Evolutionary conservation across 2,888 invertebrate species (phyloP), one percentile per base, ranked within the genome.

Genomic region (Lysandra coridon): DNA sequence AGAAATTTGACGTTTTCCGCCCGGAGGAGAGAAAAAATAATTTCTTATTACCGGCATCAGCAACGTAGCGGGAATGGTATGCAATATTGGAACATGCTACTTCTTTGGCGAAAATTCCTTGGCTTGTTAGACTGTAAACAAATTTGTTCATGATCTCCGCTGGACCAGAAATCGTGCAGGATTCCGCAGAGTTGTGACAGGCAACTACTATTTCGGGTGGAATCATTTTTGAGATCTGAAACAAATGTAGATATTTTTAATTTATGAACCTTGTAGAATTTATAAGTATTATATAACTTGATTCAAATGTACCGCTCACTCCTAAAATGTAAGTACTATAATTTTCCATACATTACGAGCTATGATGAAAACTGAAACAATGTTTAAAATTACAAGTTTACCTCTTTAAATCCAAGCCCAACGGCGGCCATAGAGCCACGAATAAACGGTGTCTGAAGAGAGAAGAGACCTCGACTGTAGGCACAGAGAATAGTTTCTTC

Each of bases 381-480:
- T 44, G 2, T 49, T 49, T 49, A 49, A 49, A 49, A 49, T 49
- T 10, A 49, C 49, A 49, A 49, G 44, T 49, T 12, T 49, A 78
- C 78, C 78, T 78, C 33, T 83, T 82, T 0, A 80, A 53, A 73
- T 80, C 80, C 78, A 4, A 96, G 84, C 14, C 97, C 98, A 37
- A 98, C 95, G 7, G 98, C 98, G 30, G 98, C 98, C 98, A 98
- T 98, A 17, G 96, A 96, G 53, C 98, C 98, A 17, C 88, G 89
- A 40, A 96, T 95, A 76, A 97, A 91, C 17, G 95, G 91, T 0
- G 96, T 95, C 81, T 97, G 96, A 6, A 95, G 83, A 44, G 96
- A 96, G 0, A 96, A 96, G 81, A 95, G 94, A 10, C 97, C 98
- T 82, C 98, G 95, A 85, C 96, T 97, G 87, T 98, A 98, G 0